These are phyloP conservation scores for Climacteris rufus DNA, from an alignment of 2,113 vertebrate species.

Conservation along the genomic window DNA sequence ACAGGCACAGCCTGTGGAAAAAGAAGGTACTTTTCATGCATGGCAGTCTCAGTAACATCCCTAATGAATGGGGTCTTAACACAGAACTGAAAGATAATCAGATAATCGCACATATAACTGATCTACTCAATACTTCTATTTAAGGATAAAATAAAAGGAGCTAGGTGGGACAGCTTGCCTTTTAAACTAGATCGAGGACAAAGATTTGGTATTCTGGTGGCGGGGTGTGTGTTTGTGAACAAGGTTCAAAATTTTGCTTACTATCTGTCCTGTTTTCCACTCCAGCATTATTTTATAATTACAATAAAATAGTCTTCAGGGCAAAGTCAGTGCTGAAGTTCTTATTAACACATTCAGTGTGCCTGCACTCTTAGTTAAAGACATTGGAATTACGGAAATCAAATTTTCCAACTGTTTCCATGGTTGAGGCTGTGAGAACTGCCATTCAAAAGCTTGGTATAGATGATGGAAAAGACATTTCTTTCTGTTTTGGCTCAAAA, in stretches of 20 bases:
- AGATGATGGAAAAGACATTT: background rate
- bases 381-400: background rate
- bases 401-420: background rate
- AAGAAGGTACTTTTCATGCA: background rate
- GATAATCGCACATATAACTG: background rate
- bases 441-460: background rate
- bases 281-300: background rate
- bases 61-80: background rate
- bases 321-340: background rate
- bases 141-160: background rate
- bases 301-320: background rate
- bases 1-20: background rate
- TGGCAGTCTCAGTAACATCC: background rate
- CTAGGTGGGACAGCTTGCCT: background rate
- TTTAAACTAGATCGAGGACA: background rate
- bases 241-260: background rate
- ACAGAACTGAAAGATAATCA: background rate
- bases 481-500: background rate
- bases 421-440: background rate
- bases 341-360: background rate
- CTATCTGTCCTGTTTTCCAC: background rate
- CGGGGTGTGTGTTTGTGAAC: accelerated
- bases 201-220: background rate
- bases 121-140: background rate
- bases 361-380: background rate